Conservation (phyloP, 2,888 invertebrate species). For the Pseudococcus viburni region DNA sequence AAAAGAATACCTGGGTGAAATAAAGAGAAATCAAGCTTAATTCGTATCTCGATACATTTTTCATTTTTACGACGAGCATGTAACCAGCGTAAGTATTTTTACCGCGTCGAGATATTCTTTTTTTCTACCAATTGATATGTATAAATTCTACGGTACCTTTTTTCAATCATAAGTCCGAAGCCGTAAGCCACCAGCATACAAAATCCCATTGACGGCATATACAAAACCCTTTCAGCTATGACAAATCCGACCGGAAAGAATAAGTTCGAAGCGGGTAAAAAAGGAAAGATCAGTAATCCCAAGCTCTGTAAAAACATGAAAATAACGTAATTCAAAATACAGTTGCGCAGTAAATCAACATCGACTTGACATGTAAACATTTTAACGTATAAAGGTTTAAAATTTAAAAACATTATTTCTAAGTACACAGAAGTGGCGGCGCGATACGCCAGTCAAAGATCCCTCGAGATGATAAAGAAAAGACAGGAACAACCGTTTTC, state of each 20-base stretch:
- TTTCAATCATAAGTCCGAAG: slow-evolving; percentile 80
- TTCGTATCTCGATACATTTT: not conserved
- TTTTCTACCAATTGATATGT: slow-evolving; percentile 5
- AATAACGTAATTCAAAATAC: slow-evolving; percentile 65
- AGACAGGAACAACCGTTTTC: slow-evolving; percentile 15
- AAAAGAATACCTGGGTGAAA: not conserved
- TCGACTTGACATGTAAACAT: slow-evolving; percentile 42
- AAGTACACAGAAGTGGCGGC: not conserved
- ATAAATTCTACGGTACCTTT: slow-evolving; percentile 72
- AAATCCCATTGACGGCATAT: slow-evolving; percentile 98
- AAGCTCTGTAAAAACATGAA: slow-evolving; percentile 78
- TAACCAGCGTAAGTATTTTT: not conserved
- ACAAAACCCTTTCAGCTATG: slow-evolving; percentile 93
- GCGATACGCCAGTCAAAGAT: not conserved
- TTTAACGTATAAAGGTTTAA: slow-evolving; percentile 43
- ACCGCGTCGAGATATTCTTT: not conserved
- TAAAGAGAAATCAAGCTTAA: not conserved
- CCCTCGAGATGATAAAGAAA: slow-evolving; percentile 43
- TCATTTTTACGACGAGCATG: not conserved
- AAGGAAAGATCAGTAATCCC: slow-evolving; percentile 89
- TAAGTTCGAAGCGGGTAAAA: slow-evolving; percentile 95
- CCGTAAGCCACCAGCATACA: slow-evolving; percentile 93
- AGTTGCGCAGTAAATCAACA: slow-evolving; percentile 25
- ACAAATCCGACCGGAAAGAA: slow-evolving; percentile 99
- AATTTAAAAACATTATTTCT: slow-evolving; percentile 45